These are phyloP conservation scores for Misgurnus anguillicaudatus DNA, from an alignment of 2,113 vertebrate species.

Conservation along the genomic window DNA sequence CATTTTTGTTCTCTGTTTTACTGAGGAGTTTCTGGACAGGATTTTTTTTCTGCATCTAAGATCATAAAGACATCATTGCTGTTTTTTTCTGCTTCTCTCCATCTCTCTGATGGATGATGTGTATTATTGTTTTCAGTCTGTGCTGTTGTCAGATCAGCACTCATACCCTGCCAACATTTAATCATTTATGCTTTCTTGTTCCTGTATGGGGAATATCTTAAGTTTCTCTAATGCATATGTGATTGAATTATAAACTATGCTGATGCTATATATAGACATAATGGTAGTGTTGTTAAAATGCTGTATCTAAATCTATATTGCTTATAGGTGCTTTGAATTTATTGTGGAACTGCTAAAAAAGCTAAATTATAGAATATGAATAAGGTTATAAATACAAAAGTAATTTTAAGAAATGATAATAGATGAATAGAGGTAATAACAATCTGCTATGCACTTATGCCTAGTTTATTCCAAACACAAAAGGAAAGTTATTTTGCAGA, in stretches of 20 bases:
- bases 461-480: no score
- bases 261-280: background rate
- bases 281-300: background rate
- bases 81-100: background rate
- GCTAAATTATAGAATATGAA: background rate
- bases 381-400: background rate
- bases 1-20: slow-evolving; percentile 9
- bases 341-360: background rate
- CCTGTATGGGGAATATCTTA: background rate
- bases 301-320: background rate
- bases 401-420: background rate
- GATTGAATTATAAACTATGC: background rate
- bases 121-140: slow-evolving; percentile 10
- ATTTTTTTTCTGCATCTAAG: background rate
- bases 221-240: background rate
- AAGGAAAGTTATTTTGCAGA: no score
- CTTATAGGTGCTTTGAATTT: background rate
- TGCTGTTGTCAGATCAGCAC: background rate
- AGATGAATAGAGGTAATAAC: no score
- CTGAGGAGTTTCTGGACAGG: background rate
- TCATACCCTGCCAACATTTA: background rate
- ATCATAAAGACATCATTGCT: slow-evolving; percentile 5
- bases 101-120: background rate
- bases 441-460: no score
- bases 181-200: background rate